phyloP scores from a whole-genome alignment of 2,797 vertebrate genomes.

The Macropodus opercularis region DNA sequence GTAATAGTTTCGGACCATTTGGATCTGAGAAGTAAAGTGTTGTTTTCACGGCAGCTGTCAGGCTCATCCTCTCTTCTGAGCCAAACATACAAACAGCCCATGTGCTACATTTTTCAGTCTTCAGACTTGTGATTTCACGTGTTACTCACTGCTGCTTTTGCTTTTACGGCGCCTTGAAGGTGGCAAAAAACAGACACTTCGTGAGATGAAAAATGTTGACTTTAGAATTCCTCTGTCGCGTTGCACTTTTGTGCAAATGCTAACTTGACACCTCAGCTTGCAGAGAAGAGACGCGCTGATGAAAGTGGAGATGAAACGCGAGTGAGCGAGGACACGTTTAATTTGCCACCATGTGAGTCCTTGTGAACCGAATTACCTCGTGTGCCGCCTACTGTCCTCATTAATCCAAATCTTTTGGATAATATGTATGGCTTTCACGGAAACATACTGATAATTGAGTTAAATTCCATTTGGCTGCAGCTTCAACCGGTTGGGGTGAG shows the following conservation, averaged over 20 bases:
- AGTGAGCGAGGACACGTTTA: not conserved
- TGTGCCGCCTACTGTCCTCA: not conserved
- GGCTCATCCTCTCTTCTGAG: not conserved
- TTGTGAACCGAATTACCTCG: not conserved
- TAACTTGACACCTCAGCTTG: slow-evolving; percentile 11
- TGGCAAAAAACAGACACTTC: slow-evolving; percentile 22
- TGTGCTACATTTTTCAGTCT: slow-evolving; percentile 10
- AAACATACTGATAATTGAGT: too few species aligned
- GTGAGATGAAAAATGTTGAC: slow-evolving; percentile 5
- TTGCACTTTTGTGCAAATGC: slow-evolving; percentile 7
- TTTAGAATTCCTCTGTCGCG: not conserved
- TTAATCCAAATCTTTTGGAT: too few species aligned
- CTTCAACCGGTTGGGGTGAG: too few species aligned
- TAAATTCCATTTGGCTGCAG: too few species aligned
- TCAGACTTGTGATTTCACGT: slow-evolving; percentile 8
- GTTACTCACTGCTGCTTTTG: slow-evolving; percentile 1
- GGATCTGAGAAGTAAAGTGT: slow-evolving; percentile 8
- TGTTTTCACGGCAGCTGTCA: slow-evolving; percentile 20
- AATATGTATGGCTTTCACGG: too few species aligned
- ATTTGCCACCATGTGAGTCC: not conserved
- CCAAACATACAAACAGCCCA: not conserved
- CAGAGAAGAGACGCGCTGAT: slow-evolving; percentile 7
- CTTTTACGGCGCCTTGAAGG: slow-evolving; percentile 7
- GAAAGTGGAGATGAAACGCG: slow-evolving; percentile 4
- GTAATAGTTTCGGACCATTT: slow-evolving; percentile 1